phyloP scores from a whole-genome alignment of 2,113 vertebrate species.

The Mormyrus lacerda region DNA sequence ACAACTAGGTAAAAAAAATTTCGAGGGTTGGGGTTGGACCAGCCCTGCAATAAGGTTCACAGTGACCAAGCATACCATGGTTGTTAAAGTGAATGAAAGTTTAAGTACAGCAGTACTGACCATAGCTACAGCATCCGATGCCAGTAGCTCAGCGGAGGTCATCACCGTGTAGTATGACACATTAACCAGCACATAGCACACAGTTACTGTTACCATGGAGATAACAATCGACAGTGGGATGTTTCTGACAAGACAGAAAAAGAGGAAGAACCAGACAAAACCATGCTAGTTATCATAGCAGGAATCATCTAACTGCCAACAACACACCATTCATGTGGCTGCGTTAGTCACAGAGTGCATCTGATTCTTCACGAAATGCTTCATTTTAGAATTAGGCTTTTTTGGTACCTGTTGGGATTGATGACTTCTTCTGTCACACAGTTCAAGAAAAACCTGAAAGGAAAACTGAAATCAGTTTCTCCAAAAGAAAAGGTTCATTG shows the following conservation, averaged over 20 bases:
- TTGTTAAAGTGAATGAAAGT: no score
- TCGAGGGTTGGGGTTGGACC: background rate
- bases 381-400: background rate
- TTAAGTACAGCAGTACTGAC: background rate
- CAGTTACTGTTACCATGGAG: conserved; percentile 28
- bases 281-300: background rate
- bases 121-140: conserved; percentile 18
- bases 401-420: conserved; percentile 71
- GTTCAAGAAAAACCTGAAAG: conserved; percentile 73
- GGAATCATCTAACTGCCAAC: background rate
- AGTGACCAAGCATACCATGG: no score
- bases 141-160: conserved; percentile 18
- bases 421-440: conserved; percentile 78
- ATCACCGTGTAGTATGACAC: conserved; percentile 30
- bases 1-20: no score
- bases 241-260: conserved; percentile 66
- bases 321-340: background rate
- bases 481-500: background rate
- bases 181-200: conserved; percentile 25
- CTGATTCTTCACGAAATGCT: background rate
- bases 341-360: background rate
- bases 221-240: conserved; percentile 27
- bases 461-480: background rate
- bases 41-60: background rate
- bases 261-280: background rate